Base-by-base conservation (phyloP, 2,888 invertebrate species). In the Balanococcus diminutus region DNA sequence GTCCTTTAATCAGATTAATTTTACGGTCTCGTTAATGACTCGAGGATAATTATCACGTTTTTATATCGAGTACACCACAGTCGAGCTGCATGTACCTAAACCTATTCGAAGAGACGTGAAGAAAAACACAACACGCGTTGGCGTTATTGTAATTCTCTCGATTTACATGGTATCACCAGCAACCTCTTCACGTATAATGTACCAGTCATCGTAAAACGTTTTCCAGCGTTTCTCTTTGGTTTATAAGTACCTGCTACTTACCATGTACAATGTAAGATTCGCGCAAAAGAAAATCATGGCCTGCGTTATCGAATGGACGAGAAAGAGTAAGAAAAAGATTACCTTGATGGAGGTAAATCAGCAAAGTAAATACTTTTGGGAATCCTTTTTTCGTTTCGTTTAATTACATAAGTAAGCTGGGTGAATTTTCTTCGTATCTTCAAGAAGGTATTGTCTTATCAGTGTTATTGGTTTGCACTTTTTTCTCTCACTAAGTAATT, bases 1-100 rank as follows among this genome's bases (percentile, higher is more conserved):
- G 67, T 67, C 67, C 67, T 67, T 67, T 67, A 67, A 67, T 28
- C 67, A 67, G 67, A 67, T 67, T 67, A 67, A 67, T 67, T 67
- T 28, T 67, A 67, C 67, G 67, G 67, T 67, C 67, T 67, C 67
- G 67, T 67, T 67, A 67, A 67, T 67, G 67, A 67, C 67, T 67
- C 67, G 67, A 67, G 67, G 67, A 67, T 67, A 67, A 67, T 67
- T 67, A 67, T 67, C 67, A 67, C 28, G 67, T 67, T 16, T 67
- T 67, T 28, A 28, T 9, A 56, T 56, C 56, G 56, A 56, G 28
- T 28, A 28, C 67, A 14, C 67, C 67, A 28, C 67, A 67, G 16
- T 67, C 67, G 67, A 2, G 56, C 14, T 8, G 22, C 8, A 36
- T 8, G 36, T 6, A 8, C 36, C 8, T 36, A 36, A 6, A 16